Percentiles rank a stretch among this genome's conserved stretches.
Conservation (phyloP, 2,797 vertebrate species). For the Lepus oiostolus region DNA sequence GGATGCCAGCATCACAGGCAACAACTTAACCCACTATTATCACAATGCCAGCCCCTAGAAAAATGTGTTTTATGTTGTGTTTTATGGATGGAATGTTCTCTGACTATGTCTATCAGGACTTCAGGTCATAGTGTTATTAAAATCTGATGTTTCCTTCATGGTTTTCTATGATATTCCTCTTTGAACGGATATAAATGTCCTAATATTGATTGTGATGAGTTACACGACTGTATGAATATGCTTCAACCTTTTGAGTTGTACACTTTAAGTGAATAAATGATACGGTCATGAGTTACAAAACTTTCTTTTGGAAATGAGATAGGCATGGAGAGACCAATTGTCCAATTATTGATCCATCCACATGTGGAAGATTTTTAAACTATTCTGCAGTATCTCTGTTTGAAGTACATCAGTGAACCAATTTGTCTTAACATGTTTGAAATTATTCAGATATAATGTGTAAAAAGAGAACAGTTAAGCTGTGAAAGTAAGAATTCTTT, state of each 20-base stretch:
- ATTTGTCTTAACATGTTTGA: not conserved
- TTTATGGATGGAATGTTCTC: no score
- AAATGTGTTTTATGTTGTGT: no score
- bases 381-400: not conserved
- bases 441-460: not conserved
- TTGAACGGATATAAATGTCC: not conserved
- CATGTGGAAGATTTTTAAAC: not conserved
- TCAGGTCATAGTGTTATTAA: not conserved
- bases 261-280: not conserved
- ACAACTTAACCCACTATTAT: no score
- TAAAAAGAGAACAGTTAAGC: not conserved
- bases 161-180: not conserved
- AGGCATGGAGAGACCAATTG: not conserved
- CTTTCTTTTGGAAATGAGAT: not conserved
- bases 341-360: not conserved
- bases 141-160: not conserved
- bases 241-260: not conserved
- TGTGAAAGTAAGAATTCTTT: not conserved
- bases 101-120: not conserved
- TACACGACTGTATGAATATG: not conserved
- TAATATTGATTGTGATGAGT: not conserved
- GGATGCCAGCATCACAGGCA: no score
- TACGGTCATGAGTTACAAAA: not conserved
- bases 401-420: not conserved
- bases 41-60: no score